Evolutionary conservation across 1,140 invertebrate species (phyloP), one percentile per base, ranked within the genome.

Genomic region (Zaprionus nigranus): DNA sequence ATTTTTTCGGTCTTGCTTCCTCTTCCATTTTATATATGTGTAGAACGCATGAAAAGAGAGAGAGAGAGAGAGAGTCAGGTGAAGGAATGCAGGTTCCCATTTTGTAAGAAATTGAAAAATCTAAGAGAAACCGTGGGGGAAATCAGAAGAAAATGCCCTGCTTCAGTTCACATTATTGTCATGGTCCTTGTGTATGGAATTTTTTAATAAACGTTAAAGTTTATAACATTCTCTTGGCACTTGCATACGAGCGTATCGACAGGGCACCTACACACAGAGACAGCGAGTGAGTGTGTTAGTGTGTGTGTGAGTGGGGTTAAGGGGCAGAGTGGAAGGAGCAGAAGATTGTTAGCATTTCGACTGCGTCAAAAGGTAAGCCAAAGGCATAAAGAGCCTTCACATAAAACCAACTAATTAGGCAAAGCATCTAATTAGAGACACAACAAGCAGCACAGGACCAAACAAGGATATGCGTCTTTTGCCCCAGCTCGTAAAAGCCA

Each of bases 151-250:
- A 84, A 90, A 90, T 81, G 71, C 85, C 78, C 68, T 87, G 83
- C 81, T 87, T 87, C 84, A 60, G 81, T 71, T 90, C 75, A 70
- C 85, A 90, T 85, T 85, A 88, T 85, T 90, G 84, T 85, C 78
- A 68, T 57, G 57, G 53, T 43, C 38, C 67, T 60, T 71, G 77
- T 76, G 84, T 67, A 85, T 75, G 86, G 85, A 88, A 88, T 88
- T 88, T 88, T 81, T 88, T 88, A 88, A 88, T 88, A 88, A 88
- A 85, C 85, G 85, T 90, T 88, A 82, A 88, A 88, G 81, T 88
- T 88, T 88, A 88, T 88, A 90, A 88, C 85, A 88, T 88, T 90
- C 81, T 85, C 78, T 46, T 53, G 51, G 53, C 53, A 58, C 49
- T 72, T 36, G 68, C 70, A 87, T 74, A 38, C 71, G 58, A 63